Evolutionary conservation across 1,140 invertebrate genomes (phyloP).

Genomic region (Zaprionus gabonicus): DNA sequence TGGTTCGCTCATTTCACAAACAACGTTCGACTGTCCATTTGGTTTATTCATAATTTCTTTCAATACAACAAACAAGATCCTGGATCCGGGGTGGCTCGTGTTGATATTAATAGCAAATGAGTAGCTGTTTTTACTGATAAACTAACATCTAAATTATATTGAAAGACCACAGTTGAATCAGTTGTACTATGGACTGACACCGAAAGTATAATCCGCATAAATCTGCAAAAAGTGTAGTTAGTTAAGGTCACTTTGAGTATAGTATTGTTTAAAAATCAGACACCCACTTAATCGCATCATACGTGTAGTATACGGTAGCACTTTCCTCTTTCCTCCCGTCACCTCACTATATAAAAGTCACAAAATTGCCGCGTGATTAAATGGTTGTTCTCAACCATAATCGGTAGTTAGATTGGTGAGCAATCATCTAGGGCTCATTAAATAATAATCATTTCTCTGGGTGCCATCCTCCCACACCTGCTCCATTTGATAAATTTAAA

Average conservation of each 20-base stretch:
- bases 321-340: background rate
- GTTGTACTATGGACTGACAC: background rate
- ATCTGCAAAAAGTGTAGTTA: conserved; percentile 7
- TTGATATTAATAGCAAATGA: background rate
- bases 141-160: background rate
- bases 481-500: conserved; percentile 16
- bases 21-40: background rate
- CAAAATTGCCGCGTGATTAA: background rate
- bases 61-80: background rate
- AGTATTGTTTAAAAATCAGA: conserved; percentile 2
- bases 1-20: conserved; percentile 15
- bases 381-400: background rate
- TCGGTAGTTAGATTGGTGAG: background rate
- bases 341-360: background rate
- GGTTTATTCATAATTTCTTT: background rate
- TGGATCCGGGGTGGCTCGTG: background rate
- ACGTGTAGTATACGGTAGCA: background rate
- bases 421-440: conserved; percentile 35
- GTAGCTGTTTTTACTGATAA: background rate
- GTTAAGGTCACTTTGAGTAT: background rate
- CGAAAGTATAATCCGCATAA: background rate
- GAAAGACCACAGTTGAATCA: background rate
- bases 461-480: conserved; percentile 19
- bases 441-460: conserved; percentile 19
- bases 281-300: background rate